Base-by-base conservation (phyloP, 1,140 invertebrate genomes). In the Hesperophylax magnus region DNA sequence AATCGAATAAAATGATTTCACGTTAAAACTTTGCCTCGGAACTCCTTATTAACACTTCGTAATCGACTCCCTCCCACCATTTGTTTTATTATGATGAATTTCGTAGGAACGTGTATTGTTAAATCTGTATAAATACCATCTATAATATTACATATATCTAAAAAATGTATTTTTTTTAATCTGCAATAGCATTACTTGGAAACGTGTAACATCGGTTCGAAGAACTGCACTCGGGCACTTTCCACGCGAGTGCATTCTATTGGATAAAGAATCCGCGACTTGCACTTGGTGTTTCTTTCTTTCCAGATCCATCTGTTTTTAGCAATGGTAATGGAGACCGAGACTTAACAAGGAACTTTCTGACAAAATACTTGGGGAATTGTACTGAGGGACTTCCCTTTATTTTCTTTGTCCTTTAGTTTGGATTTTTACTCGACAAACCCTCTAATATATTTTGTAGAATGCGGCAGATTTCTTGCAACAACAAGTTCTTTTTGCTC, bases 231-330 rank as follows among this genome's bases (percentile, higher is more conserved):
- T 24, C 22, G 47, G 27, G 58, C 63, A 56, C 61, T 69, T 24
- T 69, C 77, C 8, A 6, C n/a, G 22, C 34, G 47, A 79, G 52
- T 79, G 77, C 77, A 79, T 79, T 79, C 67, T 72, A 71, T 79
- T 72, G 78, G 78, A 74, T 79, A 79, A 79, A 69, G 74, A 79
- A 79, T 61, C 78, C 74, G 52, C n/a, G 24, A 24, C 69, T 72
- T 60, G 17, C 31, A 72, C 24, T 52, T 67, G 77, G 69, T 24
- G 24, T 53, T 34, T 61, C 54, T 72, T 72, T 74, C 22, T 74
- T 60, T 18, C 18, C 78, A 79, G 74, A 79, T 79, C 78, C 78
- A 79, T 79, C 78, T 72, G 54, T 69, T 79, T 47, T 47, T 39
- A 72, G 75, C 78, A 58, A 60, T 56, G 78, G 78, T 79, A 79